A percentile compares a stretch with the other conserved stretches of the same genome.
phyloP scores from a whole-genome alignment of 2,113 vertebrate species.

The Tautogolabrus adspersus region DNA sequence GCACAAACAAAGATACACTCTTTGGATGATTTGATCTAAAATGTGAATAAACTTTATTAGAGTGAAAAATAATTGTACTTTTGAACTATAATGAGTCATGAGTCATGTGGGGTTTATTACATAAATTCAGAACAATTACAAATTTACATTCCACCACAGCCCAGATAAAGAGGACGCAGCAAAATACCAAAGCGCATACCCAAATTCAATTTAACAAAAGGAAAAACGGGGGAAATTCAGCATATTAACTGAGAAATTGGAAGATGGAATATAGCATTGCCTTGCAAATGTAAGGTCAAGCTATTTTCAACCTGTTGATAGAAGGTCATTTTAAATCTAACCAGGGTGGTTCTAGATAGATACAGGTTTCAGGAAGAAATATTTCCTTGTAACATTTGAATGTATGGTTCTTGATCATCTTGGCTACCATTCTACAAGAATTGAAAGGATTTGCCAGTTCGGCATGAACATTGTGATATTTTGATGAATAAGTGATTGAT shows the following conservation, averaged over 20 bases:
- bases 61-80: neutral
- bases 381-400: too few relatives aligned
- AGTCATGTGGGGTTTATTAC: neutral
- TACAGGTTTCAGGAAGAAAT: neutral
- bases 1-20: neutral
- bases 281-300: conserved; percentile 27
- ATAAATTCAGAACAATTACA: neutral
- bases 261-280: conserved; percentile 16
- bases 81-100: conserved; percentile 3
- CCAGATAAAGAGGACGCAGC: neutral
- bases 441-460: too few relatives aligned
- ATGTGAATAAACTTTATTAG: conserved; percentile 1
- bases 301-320: neutral
- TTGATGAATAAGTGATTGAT: too few relatives aligned
- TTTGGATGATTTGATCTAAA: conserved; percentile 22
- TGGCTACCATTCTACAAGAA: too few relatives aligned
- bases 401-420: too few relatives aligned
- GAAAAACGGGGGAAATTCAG: conserved; percentile 5
- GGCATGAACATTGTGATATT: too few relatives aligned
- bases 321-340: conserved; percentile 41
- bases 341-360: neutral
- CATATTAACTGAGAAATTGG: conserved; percentile 55
- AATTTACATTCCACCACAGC: conserved; percentile 2
- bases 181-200: conserved; percentile 1
- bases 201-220: conserved; percentile 12